Conservation (phyloP, 2,797 vertebrate species). For the Phaenicophaeus curvirostris region DNA sequence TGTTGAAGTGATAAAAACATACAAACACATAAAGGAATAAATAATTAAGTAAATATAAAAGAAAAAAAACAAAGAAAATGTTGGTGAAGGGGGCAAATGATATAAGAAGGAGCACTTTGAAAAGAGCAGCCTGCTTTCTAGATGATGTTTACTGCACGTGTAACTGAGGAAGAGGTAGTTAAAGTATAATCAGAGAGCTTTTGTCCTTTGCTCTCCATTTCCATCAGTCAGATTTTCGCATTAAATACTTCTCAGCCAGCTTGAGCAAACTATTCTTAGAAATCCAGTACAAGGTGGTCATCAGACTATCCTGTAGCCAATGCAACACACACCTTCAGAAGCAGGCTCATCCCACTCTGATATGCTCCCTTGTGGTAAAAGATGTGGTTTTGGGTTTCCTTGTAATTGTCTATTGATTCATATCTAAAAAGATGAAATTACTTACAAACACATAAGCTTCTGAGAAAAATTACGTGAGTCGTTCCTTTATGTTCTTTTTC, state of each 20-base stretch:
- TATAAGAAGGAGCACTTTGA: neutral
- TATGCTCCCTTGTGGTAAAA: neutral
- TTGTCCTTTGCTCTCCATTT: neutral
- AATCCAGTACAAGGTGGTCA: neutral
- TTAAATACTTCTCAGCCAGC: neutral
- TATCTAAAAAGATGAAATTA: neutral
- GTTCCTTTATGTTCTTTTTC: neutral
- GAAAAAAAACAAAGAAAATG: neutral
- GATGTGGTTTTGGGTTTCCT: neutral
- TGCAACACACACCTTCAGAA: neutral
- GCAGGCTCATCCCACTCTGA: accelerated
- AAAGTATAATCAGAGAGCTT: neutral
- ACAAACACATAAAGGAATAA: neutral
- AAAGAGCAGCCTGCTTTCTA: neutral
- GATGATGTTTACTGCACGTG: neutral
- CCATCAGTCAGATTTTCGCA: neutral
- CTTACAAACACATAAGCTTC: neutral
- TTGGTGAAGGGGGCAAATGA: neutral
- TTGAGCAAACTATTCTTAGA: neutral
- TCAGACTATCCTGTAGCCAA: neutral
- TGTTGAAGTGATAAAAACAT: neutral
- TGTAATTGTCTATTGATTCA: neutral
- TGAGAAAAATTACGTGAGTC: neutral
- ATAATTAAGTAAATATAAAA: neutral
- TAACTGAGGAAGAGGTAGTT: neutral